These are phyloP conservation scores for Scyliorhinus canicula DNA, from an alignment of 2,797 vertebrate genomes.

Conservation along the genomic window DNA sequence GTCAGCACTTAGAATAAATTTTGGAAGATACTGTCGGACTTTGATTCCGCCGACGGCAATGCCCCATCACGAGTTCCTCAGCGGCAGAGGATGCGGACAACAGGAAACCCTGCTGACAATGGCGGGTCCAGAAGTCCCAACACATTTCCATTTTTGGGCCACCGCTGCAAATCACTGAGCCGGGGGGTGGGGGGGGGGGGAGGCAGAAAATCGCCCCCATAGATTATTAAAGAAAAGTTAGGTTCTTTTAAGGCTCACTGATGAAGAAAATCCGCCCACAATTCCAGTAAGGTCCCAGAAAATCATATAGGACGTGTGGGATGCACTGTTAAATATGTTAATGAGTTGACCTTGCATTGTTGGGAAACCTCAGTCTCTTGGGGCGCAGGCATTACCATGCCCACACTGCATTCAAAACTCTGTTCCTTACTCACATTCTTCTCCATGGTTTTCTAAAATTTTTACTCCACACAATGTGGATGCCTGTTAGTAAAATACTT, in stretches of 20 bases:
- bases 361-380: not conserved
- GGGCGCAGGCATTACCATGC: not conserved
- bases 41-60: no score
- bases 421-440: not conserved
- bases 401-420: not conserved
- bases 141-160: no score
- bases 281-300: not conserved
- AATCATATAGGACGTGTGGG: not conserved
- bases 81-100: no score
- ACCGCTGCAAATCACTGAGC: no score
- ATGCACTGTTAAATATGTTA: not conserved
- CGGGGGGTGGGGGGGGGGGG: no score
- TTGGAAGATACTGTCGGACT: no score
- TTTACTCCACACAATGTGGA: not conserved
- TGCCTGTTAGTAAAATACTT: not conserved
- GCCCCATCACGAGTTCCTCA: no score
- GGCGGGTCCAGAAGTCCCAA: no score
- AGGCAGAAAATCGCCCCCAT: no score
- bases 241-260: not conserved
- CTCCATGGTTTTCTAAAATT: not conserved
- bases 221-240: not conserved
- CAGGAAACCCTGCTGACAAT: no score
- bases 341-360: not conserved
- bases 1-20: no score
- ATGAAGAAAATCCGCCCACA: not conserved